A percentile compares a stretch with the other conserved stretches of the same genome.
Evolutionary conservation across 2,797 vertebrate species (phyloP).

Genomic region (Brotula barbata): DNA sequence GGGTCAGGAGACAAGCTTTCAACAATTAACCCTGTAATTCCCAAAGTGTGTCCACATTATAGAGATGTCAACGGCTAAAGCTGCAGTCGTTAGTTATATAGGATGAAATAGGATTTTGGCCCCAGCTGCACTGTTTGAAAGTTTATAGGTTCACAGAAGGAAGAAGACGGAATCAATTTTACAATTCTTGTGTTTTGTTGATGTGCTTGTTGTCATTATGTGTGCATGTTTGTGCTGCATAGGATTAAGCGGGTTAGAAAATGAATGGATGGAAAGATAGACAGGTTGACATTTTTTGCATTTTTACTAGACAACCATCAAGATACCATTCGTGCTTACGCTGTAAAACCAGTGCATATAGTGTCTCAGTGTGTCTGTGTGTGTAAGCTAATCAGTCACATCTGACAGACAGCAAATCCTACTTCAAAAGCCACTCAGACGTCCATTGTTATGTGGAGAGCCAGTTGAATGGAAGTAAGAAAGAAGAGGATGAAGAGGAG

Average conservation of each 20-base stretch:
- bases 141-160: no score
- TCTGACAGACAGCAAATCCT: constrained; percentile 68
- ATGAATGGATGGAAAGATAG: no score
- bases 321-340: neutral
- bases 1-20: constrained; percentile 42
- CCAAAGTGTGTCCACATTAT: constrained; percentile 33
- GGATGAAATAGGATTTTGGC: neutral
- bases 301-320: constrained; percentile 44
- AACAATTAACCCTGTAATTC: constrained; percentile 58
- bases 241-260: no score
- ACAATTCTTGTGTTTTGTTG: no score
- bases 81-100: neutral
- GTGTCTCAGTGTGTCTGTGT: constrained; percentile 1
- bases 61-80: constrained; percentile 27
- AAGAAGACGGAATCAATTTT: neutral
- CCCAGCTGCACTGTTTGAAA: neutral
- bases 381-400: constrained; percentile 62
- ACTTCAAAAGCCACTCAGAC: constrained; percentile 67
- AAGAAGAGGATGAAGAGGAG: constrained; percentile 31
- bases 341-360: no score
- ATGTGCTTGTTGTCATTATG: neutral
- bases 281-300: no score
- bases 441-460: constrained; percentile 63
- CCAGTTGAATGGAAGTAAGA: constrained; percentile 52
- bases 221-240: constrained; percentile 2